Percentiles rank a stretch among this genome's conserved stretches.
These are phyloP conservation scores for Lepus timidus DNA, from an alignment of 2,113 vertebrate species.

Conservation along the genomic window DNA sequence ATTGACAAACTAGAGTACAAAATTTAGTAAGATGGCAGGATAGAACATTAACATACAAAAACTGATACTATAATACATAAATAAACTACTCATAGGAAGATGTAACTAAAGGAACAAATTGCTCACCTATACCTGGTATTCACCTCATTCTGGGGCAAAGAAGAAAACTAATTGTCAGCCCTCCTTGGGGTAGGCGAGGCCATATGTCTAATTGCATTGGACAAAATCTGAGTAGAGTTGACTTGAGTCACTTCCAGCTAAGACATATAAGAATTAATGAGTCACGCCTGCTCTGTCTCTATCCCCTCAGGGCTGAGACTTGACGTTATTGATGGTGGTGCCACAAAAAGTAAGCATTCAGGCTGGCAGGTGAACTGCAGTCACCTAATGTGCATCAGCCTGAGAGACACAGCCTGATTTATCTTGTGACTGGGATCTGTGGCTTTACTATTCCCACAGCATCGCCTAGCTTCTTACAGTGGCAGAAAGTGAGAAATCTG, in stretches of 20 bases:
- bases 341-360: background rate
- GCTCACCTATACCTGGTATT: background rate
- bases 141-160: background rate
- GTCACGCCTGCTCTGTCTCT: background rate
- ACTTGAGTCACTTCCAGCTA: background rate
- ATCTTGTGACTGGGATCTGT: background rate
- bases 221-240: background rate
- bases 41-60: background rate
- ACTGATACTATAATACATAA: background rate
- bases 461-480: background rate
- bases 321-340: background rate
- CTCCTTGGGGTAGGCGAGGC: background rate
- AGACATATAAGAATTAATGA: background rate
- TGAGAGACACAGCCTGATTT: background rate
- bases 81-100: background rate
- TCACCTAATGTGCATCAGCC: background rate
- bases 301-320: background rate
- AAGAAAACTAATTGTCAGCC: background rate
- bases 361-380: background rate
- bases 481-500: background rate
- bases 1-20: background rate
- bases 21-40: background rate
- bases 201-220: background rate
- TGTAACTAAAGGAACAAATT: background rate
- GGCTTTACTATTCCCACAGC: background rate